A percentile compares a stretch with the other conserved stretches of the same genome.
These are phyloP conservation scores for Rhineura floridana DNA, from an alignment of 2,113 vertebrate genomes.

Conservation along the genomic window DNA sequence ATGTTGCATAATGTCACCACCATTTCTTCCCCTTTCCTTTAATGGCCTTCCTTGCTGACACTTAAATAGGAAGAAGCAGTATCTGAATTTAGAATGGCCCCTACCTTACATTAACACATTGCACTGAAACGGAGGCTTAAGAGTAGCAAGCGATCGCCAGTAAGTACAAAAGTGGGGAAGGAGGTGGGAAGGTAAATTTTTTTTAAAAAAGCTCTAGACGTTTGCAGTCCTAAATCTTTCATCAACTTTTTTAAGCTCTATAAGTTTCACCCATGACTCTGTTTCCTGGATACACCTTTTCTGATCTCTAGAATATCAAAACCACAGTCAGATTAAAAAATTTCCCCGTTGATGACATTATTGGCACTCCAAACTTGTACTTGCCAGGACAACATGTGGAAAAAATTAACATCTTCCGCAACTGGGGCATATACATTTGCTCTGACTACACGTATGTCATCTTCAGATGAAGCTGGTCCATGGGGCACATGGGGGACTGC, in stretches of 20 bases:
- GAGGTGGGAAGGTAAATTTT: neutral
- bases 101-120: neutral
- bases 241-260: neutral
- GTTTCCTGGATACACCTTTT: constrained; percentile 6
- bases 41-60: neutral
- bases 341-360: constrained; percentile 26
- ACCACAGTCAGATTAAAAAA: constrained; percentile 46
- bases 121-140: neutral
- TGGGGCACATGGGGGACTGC: no score
- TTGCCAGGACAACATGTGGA: constrained; percentile 36
- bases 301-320: constrained; percentile 19
- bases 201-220: neutral
- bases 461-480: neutral
- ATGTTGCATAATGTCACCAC: neutral
- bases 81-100: neutral
- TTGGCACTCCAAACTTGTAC: constrained; percentile 26
- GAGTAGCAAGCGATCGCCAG: neutral
- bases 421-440: neutral
- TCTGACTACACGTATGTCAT: constrained; percentile 40
- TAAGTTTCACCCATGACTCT: constrained; percentile 15
- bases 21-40: accelerated
- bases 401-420: constrained; percentile 44
- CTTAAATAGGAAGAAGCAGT: neutral
- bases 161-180: neutral
- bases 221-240: neutral